These are phyloP conservation scores for Tromatobia lineatoria DNA, from an alignment of 2,888 invertebrate species.

Conservation along the genomic window DNA sequence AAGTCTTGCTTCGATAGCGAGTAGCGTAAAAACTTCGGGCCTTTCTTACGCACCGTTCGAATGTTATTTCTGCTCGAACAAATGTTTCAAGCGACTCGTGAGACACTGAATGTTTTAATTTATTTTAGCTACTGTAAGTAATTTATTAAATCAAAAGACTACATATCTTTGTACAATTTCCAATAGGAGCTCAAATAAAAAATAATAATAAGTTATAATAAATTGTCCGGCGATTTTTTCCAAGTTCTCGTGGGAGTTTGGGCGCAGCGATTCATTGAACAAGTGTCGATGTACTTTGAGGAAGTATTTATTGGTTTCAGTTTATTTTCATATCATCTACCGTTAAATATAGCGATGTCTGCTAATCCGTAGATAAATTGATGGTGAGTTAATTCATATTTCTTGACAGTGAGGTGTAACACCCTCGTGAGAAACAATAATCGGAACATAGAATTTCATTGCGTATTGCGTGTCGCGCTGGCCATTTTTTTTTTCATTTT, in stretches of 20 bases:
- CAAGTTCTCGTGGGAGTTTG: constrained; percentile 18
- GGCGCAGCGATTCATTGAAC: constrained; percentile 48
- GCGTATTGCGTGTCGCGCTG: constrained; percentile 57
- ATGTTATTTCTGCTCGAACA: constrained; percentile 88
- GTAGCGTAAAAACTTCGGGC: constrained; percentile 76
- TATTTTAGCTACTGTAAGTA: not conserved
- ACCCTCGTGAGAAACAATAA: constrained; percentile 66
- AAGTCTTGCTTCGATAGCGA: constrained; percentile 73
- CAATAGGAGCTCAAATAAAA: constrained; percentile 15
- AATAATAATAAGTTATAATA: constrained; percentile 12
- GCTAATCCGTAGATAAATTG: constrained; percentile 66
- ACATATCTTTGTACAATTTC: constrained; percentile 21
- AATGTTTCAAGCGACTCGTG: constrained; percentile 83
- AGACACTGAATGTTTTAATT: not conserved
- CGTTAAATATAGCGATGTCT: constrained; percentile 65
- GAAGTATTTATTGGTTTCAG: constrained; percentile 69
- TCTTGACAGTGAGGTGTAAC: constrained; percentile 57
- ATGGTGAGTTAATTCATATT: constrained; percentile 52
- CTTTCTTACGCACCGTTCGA: constrained; percentile 86
- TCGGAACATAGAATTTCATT: constrained; percentile 64
- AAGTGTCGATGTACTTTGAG: constrained; percentile 53
- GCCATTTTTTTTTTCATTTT: constrained; percentile 51
- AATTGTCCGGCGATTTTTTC: not conserved
- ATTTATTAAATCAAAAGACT: not conserved
- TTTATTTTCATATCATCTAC: constrained; percentile 69